Percentiles rank a stretch among this genome's conserved stretches.
phyloP scores from a whole-genome alignment of 2,888 invertebrate genomes.

The Archaeoteleia sp. region DNA sequence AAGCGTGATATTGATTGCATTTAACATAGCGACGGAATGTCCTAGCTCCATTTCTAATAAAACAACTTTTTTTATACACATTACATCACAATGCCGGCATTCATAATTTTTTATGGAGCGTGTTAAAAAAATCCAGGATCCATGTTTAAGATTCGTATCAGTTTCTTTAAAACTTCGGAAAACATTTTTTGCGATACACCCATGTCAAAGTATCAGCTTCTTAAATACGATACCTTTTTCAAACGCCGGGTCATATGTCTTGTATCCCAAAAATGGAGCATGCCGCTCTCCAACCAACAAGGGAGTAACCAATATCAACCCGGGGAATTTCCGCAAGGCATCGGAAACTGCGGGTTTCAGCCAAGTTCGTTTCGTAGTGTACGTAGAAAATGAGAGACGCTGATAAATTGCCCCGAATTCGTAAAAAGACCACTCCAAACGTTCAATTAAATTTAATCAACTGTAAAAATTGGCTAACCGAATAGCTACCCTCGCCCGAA shows the following conservation, averaged over 20 bases:
- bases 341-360: slow-evolving; percentile 8
- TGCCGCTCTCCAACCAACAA: neutral
- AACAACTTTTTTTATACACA: too few species aligned
- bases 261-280: neutral
- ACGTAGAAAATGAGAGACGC: slow-evolving; percentile 19
- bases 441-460: slow-evolving; percentile 46
- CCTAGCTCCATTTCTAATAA: too few species aligned
- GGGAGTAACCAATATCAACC: slow-evolving; percentile 19
- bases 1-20: too few species aligned
- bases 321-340: slow-evolving; percentile 21
- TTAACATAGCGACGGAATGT: too few species aligned
- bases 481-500: slow-evolving; percentile 1
- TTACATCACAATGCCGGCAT: too few species aligned
- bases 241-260: slow-evolving; percentile 25
- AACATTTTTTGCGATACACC: too few species aligned
- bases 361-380: slow-evolving; percentile 17
- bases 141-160: too few species aligned
- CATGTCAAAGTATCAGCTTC: too few species aligned
- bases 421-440: slow-evolving; percentile 19
- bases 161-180: too few species aligned
- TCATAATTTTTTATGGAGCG: too few species aligned
- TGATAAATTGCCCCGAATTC: slow-evolving; percentile 28
- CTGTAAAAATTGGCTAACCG: slow-evolving; percentile 32
- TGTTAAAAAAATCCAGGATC: too few species aligned
- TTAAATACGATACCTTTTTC: slow-evolving; percentile 32